These are phyloP conservation scores for Pachycephus smyrnensis DNA, from an alignment of 2,888 invertebrate species.

Conservation along the genomic window DNA sequence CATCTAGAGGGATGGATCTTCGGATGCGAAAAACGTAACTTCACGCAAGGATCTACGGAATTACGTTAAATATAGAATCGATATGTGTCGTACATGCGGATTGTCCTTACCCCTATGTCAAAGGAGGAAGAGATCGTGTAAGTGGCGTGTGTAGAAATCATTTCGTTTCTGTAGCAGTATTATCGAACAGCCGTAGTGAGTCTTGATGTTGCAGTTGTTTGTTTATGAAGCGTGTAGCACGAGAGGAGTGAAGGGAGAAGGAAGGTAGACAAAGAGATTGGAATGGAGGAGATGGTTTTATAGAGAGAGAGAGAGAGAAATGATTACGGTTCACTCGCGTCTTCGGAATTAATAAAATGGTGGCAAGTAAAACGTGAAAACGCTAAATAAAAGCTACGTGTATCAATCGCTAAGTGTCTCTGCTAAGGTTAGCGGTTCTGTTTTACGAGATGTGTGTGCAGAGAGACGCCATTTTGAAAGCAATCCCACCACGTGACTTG, in stretches of 20 bases:
- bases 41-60: neutral
- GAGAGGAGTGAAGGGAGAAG: no score
- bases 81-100: neutral
- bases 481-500: no score
- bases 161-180: conserved; percentile 45
- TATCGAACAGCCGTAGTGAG: conserved; percentile 33
- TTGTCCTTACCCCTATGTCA: neutral
- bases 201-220: conserved; percentile 36
- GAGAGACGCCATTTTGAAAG: no score
- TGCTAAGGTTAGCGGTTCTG: no score
- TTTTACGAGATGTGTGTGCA: no score
- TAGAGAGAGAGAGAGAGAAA: neutral
- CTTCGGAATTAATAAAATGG: no score
- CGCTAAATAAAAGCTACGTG: no score
- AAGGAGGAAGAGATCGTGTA: neutral
- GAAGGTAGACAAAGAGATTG: no score
- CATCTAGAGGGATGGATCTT: neutral
- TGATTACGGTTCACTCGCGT: no score
- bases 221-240: neutral
- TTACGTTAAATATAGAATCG: neutral
- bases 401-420: no score
- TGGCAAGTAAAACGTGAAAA: no score
- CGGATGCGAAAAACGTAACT: neutral
- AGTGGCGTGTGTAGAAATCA: neutral
- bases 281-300: no score